Evolutionary conservation across 2,888 invertebrate species (phyloP), one percentile per base, ranked within the genome.

Genomic region (Melieria crassipennis): DNA sequence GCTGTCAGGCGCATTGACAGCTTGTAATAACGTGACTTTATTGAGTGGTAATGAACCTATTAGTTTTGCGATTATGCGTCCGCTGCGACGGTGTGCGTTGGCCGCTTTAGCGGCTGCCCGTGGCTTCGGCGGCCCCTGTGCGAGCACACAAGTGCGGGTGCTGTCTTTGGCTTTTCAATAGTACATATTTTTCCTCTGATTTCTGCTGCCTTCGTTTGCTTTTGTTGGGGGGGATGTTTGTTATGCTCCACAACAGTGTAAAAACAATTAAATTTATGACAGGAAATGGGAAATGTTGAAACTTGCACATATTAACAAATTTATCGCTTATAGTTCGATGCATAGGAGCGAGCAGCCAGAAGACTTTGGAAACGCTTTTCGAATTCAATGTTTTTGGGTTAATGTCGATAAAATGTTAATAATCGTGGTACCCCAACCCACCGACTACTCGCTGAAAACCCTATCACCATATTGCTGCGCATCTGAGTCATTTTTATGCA

Each of bases 21-120:
- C 70, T 71, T 74, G 77, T 75, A 79, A 80, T 82, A 82, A 82
- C 82, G 83, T 82, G 81, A 82, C 82, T 82, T 82, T 82, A 83
- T 83, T 81, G 82, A 81, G 82, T 83, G 82, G 82, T 83, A 82
- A 82, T 82, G 82, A 82, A 82, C 79, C 82, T 76, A 82, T 82
- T 82, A 83, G 61, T 65, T 70, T 60, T 67, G 60, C 13, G 52
- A 52, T 61, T 67, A 67, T 65, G 64, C 45, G 52, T 45, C 52
- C 64, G 55, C 46, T 13, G 30, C 30, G 6, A 16, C 16, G 30
- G 56, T 56, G 16, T 57, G 6, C 9, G 57, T 30, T 58, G 42
- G 10, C 4, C 30, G 10, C 58, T n/a, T 10, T 30, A 9, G 9
- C 16, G 56, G 30, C 30, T 50, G 10, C n/a, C 42, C 47, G 42